Conservation (phyloP, 2,797 vertebrate genomes). For the Leptatherina wallacei region DNA sequence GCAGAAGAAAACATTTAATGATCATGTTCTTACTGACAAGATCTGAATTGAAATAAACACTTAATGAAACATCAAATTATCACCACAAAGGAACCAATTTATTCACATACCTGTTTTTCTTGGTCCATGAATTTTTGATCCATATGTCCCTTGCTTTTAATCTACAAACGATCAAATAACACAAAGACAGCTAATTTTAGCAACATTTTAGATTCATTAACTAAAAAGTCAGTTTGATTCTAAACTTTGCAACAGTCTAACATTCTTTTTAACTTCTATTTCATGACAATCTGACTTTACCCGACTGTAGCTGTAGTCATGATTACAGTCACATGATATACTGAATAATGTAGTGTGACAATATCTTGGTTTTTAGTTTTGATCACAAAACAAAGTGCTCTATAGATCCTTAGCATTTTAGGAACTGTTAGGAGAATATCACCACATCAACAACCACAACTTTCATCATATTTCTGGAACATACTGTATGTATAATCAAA, state of each 20-base stretch:
- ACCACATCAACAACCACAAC: background rate
- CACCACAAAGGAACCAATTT: background rate
- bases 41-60: background rate
- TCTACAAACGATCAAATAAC: slow-evolving; percentile 76
- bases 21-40: background rate
- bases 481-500: background rate
- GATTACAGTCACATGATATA: background rate
- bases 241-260: background rate
- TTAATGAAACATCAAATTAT: background rate
- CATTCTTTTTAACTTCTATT: background rate
- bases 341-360: no score
- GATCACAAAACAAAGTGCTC: background rate
- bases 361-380: background rate
- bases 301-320: no score
- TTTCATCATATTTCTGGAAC: background rate
- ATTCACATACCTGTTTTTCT: slow-evolving; percentile 87
- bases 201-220: background rate
- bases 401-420: background rate
- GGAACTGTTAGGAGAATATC: background rate
- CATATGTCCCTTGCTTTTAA: slow-evolving; percentile 85
- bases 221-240: background rate
- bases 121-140: slow-evolving; percentile 87
- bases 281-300: no score
- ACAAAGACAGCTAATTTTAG: slow-evolving; percentile 49
- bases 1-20: background rate